These are phyloP conservation scores for fruit fly (Drosophila melanogaster) DNA, from an alignment of 1,140 invertebrate genomes.

Conservation along the genomic window DNA sequence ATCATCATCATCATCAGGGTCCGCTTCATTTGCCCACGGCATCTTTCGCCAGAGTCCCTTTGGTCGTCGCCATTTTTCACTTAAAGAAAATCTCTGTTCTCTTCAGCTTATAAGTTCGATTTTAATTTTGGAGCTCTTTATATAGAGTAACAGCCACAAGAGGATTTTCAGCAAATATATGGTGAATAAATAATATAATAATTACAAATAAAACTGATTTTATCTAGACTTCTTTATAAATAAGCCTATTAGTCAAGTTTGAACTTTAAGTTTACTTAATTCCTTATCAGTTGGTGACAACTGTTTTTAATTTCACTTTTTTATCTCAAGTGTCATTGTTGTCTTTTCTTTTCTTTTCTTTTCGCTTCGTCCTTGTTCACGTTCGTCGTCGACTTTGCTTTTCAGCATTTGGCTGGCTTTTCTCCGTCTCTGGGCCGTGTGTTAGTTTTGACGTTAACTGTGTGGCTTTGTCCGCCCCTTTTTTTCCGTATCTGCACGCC, in stretches of 20 bases:
- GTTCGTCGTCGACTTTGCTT: constrained; percentile 53
- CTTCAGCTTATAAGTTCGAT: not conserved
- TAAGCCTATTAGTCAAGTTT: too few relatives aligned
- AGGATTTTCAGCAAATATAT: too few relatives aligned
- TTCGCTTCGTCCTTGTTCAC: constrained; percentile 11
- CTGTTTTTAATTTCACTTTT: not conserved
- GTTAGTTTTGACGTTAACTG: constrained; percentile 67
- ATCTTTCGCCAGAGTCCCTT: constrained; percentile 19
- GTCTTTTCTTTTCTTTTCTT: constrained; percentile 2
- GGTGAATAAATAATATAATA: too few relatives aligned
- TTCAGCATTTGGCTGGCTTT: constrained; percentile 59
- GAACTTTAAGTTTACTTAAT: not conserved
- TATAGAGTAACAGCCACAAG: too few relatives aligned
- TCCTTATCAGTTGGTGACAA: not conserved
- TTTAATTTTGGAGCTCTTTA: too few relatives aligned
- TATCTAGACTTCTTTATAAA: not conserved
- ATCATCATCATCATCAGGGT: constrained; percentile 63
- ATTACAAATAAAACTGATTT: not conserved
- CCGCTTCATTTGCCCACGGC: constrained; percentile 49
- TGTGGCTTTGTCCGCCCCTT: constrained; percentile 48
- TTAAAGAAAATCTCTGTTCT: not conserved
- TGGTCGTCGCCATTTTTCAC: constrained; percentile 14
- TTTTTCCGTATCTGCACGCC: constrained; percentile 32
- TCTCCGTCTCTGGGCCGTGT: constrained; percentile 43
- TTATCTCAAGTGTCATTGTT: constrained; percentile 6